Evolutionary conservation across 2,113 vertebrate genomes (phyloP).

Genomic region (Caranx melampygus): DNA sequence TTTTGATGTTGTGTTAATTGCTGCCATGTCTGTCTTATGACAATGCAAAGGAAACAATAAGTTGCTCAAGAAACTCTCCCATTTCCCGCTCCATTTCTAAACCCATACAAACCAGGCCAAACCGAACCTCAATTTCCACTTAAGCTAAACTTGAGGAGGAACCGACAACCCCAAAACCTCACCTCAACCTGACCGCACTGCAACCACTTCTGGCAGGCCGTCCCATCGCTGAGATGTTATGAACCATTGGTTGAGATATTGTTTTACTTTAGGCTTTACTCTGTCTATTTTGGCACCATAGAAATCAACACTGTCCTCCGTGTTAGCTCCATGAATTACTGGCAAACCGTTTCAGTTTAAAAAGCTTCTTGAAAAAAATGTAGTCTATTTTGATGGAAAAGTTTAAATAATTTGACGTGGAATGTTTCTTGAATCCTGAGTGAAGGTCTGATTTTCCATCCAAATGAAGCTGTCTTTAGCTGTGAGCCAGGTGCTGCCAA

Average conservation of each 20-base stretch:
- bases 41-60: slow-evolving; percentile 16
- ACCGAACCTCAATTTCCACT: slow-evolving; percentile 76
- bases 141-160: slow-evolving; percentile 69
- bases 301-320: slow-evolving; percentile 67
- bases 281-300: slow-evolving; percentile 70
- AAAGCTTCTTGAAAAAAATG: slow-evolving; percentile 40
- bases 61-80: slow-evolving; percentile 29
- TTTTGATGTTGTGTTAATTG: slow-evolving; percentile 14
- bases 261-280: slow-evolving; percentile 73
- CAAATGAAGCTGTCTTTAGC: slow-evolving; percentile 57
- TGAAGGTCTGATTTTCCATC: slow-evolving; percentile 69
- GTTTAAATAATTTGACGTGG: slow-evolving; percentile 70
- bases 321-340: slow-evolving; percentile 57
- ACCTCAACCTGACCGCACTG: slow-evolving; percentile 70
- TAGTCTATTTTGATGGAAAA: slow-evolving; percentile 59
- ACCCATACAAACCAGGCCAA: slow-evolving; percentile 58
- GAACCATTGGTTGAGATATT: slow-evolving; percentile 68
- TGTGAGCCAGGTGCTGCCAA: slow-evolving; percentile 65
- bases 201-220: slow-evolving; percentile 53
- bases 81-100: slow-evolving; percentile 45
- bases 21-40: background rate
- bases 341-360: slow-evolving; percentile 54
- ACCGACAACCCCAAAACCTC: slow-evolving; percentile 70
- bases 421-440: slow-evolving; percentile 61
- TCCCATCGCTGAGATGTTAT: slow-evolving; percentile 60